These are phyloP conservation scores for Ranitomeya imitator DNA, from an alignment of 2,113 vertebrate genomes.

Conservation along the genomic window DNA sequence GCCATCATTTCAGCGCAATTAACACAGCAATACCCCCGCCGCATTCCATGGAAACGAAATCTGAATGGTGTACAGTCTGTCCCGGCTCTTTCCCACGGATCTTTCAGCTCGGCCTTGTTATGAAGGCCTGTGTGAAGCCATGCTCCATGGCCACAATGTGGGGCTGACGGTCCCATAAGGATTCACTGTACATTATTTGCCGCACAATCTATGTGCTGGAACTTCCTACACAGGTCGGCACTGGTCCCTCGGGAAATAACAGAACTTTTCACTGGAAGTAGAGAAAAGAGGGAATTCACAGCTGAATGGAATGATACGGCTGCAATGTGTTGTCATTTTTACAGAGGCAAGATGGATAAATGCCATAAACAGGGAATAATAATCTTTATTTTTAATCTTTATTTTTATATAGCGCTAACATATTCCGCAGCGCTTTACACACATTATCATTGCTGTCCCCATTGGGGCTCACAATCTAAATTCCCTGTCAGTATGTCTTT, in stretches of 20 bases:
- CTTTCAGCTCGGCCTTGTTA: conserved; percentile 50
- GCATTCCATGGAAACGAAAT: conserved; percentile 53
- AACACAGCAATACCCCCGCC: conserved; percentile 56
- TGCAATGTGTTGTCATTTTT: conserved; percentile 3
- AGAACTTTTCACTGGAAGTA: not conserved
- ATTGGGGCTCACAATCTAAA: no score
- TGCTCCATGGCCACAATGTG: conserved; percentile 23
- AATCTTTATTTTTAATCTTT: no score
- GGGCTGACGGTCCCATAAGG: conserved; percentile 5
- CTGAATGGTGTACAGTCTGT: conserved; percentile 49
- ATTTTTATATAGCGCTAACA: no score
- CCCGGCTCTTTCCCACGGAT: conserved; percentile 51
- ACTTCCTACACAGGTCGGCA: conserved; percentile 16
- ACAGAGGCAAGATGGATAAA: not conserved
- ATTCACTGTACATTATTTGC: conserved; percentile 25
- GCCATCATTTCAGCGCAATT: conserved; percentile 54
- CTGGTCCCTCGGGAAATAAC: not conserved
- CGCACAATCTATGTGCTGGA: not conserved
- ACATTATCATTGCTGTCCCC: no score
- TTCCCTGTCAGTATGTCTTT: no score
- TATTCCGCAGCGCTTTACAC: no score
- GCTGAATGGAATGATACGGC: not conserved
- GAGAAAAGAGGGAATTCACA: not conserved
- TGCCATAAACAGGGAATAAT: not conserved
- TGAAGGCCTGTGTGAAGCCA: conserved; percentile 47